A percentile compares a stretch with the other conserved stretches of the same genome.
phyloP scores from a whole-genome alignment of 2,797 vertebrate species.

The Molossus molossus region DNA sequence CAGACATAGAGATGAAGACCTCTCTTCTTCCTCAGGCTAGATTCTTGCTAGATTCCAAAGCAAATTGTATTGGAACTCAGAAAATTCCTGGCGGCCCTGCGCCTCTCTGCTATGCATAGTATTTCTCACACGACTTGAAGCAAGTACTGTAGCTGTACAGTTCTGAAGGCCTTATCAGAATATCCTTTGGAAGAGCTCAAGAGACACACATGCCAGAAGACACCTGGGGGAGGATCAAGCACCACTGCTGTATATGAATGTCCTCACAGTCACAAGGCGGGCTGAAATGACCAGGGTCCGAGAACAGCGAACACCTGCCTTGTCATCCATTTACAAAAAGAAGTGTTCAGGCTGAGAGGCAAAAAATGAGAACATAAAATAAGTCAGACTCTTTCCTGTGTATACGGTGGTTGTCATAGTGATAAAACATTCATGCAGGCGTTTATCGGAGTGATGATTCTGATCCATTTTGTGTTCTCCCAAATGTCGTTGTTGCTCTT shows the following conservation, averaged over 20 bases:
- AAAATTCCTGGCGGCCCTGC: background rate
- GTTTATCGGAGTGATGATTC: conserved; percentile 79
- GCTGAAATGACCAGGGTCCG: conserved; percentile 40
- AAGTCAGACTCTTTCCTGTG: conserved; percentile 81
- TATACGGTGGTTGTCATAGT: conserved; percentile 74
- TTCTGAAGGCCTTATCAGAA: background rate
- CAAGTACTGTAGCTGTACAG: background rate
- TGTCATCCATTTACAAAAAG: conserved; percentile 79
- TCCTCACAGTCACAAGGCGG: conserved; percentile 39
- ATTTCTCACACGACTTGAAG: conserved; percentile 17
- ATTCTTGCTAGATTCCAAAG: conserved; percentile 57
- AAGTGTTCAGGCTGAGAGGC: conserved; percentile 79
- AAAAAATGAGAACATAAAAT: conserved; percentile 79
- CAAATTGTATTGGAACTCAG: conserved; percentile 11
- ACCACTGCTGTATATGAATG: conserved; percentile 64
- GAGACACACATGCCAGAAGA: conserved; percentile 45
- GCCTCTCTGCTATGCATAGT: background rate
- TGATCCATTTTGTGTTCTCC: conserved; percentile 67
- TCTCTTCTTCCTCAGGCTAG: conserved; percentile 46
- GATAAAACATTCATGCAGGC: conserved; percentile 83
- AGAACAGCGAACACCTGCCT: conserved; percentile 73
- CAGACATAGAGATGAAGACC: background rate
- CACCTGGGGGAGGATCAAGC: background rate
- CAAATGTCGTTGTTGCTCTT: conserved; percentile 53
- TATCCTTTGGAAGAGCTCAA: background rate